Conservation (phyloP, 2,888 invertebrate species). For the Cheiracanthium punctorium region DNA sequence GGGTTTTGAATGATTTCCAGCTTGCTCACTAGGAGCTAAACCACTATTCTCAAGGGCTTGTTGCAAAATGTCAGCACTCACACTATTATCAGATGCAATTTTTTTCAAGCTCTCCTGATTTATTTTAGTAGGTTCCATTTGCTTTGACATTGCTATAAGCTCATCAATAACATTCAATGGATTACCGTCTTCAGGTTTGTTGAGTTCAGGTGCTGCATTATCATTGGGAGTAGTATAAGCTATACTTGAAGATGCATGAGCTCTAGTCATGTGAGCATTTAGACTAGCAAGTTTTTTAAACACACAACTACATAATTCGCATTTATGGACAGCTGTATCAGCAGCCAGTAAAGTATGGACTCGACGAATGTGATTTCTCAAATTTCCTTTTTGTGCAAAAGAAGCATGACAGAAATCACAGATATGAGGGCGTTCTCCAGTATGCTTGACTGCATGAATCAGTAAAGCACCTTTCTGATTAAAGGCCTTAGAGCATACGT, state of each 20-base stretch:
- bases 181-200: constrained; percentile 19
- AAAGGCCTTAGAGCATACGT: constrained; percentile 76
- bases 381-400: constrained; percentile 80
- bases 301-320: constrained; percentile 82
- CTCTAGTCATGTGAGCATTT: constrained; percentile 80
- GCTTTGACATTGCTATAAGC: constrained; percentile 73
- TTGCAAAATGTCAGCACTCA: constrained; percentile 78
- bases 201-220: not conserved
- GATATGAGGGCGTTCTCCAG: constrained; percentile 77
- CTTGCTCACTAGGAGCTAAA: constrained; percentile 73
- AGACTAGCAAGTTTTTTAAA: constrained; percentile 82
- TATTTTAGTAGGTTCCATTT: constrained; percentile 57
- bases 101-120: constrained; percentile 50
- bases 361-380: constrained; percentile 79
- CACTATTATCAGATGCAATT: constrained; percentile 71
- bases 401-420: constrained; percentile 78
- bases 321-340: constrained; percentile 79
- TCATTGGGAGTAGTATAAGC: not conserved
- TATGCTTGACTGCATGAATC: constrained; percentile 77
- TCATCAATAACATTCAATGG: constrained; percentile 73
- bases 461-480: constrained; percentile 78
- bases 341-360: constrained; percentile 76
- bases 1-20: constrained; percentile 71
- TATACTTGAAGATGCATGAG: constrained; percentile 43
- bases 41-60: constrained; percentile 79